phyloP scores from a whole-genome alignment of 2,797 vertebrate genomes.

The Paedocypris micromegethes region DNA sequence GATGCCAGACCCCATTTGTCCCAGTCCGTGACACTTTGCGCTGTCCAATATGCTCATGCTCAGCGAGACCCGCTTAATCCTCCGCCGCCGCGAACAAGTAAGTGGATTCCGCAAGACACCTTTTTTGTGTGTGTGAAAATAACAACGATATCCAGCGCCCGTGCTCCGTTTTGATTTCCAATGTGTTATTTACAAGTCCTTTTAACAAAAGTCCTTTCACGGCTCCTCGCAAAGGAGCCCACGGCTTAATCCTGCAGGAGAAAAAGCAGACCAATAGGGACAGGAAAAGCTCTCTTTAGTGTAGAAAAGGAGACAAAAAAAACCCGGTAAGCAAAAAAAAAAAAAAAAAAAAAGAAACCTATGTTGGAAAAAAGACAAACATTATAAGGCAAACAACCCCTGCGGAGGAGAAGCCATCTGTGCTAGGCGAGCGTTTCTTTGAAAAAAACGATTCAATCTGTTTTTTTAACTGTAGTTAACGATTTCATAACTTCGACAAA shows the following conservation, averaged over 20 bases:
- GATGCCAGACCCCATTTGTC: constrained; percentile 11
- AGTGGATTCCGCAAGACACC: constrained; percentile 2
- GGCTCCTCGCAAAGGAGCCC: not conserved
- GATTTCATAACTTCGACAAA: constrained; percentile 52
- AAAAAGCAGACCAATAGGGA: constrained; percentile 7
- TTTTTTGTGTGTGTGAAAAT: not conserved
- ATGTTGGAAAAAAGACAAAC: constrained; percentile 23
- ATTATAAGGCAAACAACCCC: constrained; percentile 31
- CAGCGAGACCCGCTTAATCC: constrained; percentile 4
- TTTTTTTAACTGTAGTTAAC: constrained; percentile 54
- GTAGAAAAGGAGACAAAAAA: constrained; percentile 39
- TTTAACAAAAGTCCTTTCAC: not conserved
- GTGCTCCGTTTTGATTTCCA: not conserved
- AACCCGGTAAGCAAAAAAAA: constrained; percentile 31
- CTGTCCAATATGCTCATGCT: constrained; percentile 11
- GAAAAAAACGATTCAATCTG: constrained; percentile 64
- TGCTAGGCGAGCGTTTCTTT: constrained; percentile 50
- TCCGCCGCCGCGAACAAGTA: not conserved
- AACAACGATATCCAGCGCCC: not conserved
- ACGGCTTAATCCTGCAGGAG: not conserved
- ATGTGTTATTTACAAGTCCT: not conserved
- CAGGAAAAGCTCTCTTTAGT: constrained; percentile 3
- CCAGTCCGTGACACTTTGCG: constrained; percentile 13
- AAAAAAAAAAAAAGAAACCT: constrained; percentile 27
- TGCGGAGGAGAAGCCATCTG: constrained; percentile 27